phyloP scores from a whole-genome alignment of 2,113 vertebrate species.

The Pipa parva region DNA sequence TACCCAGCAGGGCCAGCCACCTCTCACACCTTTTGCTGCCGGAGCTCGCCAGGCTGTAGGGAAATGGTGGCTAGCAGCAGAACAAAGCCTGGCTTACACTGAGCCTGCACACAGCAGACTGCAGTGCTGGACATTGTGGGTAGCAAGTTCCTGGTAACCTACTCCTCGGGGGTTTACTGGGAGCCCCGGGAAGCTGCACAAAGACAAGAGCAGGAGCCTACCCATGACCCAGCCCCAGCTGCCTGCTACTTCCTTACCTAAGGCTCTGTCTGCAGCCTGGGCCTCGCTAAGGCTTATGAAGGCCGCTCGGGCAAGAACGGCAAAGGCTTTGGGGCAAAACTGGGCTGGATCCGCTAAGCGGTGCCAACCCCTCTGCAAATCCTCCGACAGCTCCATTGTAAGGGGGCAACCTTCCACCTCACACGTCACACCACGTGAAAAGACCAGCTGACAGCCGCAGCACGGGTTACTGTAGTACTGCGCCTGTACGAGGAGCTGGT shows the following conservation, averaged over 20 bases:
- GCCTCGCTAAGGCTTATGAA: slow-evolving; percentile 72
- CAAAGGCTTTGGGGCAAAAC: slow-evolving; percentile 65
- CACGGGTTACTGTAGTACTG: no score
- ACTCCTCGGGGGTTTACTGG: no score
- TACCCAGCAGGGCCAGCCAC: no score
- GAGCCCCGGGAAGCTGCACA: slow-evolving; percentile 8
- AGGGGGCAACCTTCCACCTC: slow-evolving; percentile 66
- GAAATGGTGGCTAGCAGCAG: no score
- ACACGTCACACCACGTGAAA: slow-evolving; percentile 80
- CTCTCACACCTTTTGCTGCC: no score
- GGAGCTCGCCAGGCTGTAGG: no score
- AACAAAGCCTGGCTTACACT: no score
- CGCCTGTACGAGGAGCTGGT: no score
- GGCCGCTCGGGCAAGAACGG: slow-evolving; percentile 67
- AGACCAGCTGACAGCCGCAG: slow-evolving; percentile 70
- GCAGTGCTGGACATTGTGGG: no score
- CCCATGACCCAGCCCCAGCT: not conserved
- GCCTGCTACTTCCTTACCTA: slow-evolving; percentile 63
- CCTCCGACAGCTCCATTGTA: slow-evolving; percentile 92
- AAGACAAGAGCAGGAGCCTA: not conserved
- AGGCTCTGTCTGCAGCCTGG: slow-evolving; percentile 53
- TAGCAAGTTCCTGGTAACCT: no score
- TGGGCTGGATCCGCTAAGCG: slow-evolving; percentile 64
- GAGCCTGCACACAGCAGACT: no score
- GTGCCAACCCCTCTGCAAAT: slow-evolving; percentile 74